A percentile compares a stretch with the other conserved stretches of the same genome.
Evolutionary conservation across 1,140 invertebrate genomes (phyloP).

Genomic region (Bradysia coprophila): DNA sequence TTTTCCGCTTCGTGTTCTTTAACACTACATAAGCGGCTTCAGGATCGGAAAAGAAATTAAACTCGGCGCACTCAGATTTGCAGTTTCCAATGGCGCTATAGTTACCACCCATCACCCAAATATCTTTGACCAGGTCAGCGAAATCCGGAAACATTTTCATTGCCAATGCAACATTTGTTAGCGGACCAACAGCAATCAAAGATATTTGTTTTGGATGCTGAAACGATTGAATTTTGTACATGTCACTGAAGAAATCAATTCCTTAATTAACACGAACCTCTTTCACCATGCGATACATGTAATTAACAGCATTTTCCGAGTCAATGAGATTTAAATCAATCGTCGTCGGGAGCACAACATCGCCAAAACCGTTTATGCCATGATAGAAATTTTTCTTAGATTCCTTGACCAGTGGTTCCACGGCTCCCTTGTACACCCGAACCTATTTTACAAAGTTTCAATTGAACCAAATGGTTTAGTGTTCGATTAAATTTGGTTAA

Average conservation of each 20-base stretch:
- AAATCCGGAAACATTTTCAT: slow-evolving; percentile 46
- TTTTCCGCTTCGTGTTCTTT: too few relatives aligned
- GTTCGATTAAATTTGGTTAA: too few relatives aligned
- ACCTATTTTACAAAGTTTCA: too few relatives aligned
- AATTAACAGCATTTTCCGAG: slow-evolving; percentile 16
- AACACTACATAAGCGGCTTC: too few relatives aligned
- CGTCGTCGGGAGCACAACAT: slow-evolving; percentile 13
- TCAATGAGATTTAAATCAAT: slow-evolving; percentile 9
- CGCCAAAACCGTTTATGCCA: slow-evolving; percentile 48
- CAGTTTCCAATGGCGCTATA: slow-evolving; percentile 26
- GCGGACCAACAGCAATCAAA: slow-evolving; percentile 46
- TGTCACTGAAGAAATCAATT: too few relatives aligned
- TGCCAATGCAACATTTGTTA: slow-evolving; percentile 60
- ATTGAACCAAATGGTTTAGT: too few relatives aligned
- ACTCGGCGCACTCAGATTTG: too few relatives aligned
- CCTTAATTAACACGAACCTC: too few relatives aligned
- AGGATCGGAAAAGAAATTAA: too few relatives aligned
- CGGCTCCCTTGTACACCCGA: slow-evolving; percentile 40
- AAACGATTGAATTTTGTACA: too few relatives aligned
- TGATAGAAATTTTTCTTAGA: slow-evolving; percentile 14
- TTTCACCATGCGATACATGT: slow-evolving; percentile 27
- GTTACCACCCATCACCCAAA: slow-evolving; percentile 65
- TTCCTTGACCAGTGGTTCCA: slow-evolving; percentile 26
- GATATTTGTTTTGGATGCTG: slow-evolving; percentile 25
- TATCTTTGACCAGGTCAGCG: slow-evolving; percentile 33